A percentile compares a stretch with the other conserved stretches of the same genome.
Evolutionary conservation across 2,888 invertebrate species (phyloP).

Genomic region (Rotaria macrura): DNA sequence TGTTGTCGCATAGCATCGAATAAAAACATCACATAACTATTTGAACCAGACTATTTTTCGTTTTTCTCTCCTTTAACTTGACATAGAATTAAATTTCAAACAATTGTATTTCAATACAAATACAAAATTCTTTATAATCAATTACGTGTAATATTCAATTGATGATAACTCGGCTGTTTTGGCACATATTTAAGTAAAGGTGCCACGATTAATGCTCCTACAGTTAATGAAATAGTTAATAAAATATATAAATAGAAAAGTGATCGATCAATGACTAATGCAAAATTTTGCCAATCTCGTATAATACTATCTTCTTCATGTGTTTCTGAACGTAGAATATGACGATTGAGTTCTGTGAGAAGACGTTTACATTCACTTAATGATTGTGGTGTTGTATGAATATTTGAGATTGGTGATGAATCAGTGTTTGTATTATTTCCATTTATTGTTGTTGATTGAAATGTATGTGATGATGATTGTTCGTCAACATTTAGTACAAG

Average conservation of each 20-base stretch:
- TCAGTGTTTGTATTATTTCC: neutral
- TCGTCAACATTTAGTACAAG: neutral
- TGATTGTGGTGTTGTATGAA: neutral
- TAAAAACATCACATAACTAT: no score
- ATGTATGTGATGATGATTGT: neutral
- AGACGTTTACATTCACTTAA: neutral
- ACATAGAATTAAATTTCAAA: neutral
- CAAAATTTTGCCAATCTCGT: slow-evolving; percentile 5
- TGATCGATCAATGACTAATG: neutral
- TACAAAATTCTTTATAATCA: neutral
- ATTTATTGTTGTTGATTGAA: neutral
- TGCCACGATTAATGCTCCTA: neutral
- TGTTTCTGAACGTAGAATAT: neutral
- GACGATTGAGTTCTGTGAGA: neutral
- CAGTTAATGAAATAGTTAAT: neutral
- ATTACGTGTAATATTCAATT: neutral
- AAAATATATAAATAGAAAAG: neutral
- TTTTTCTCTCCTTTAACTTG: neutral
- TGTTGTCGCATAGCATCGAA: neutral
- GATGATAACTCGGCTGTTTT: neutral
- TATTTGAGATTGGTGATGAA: neutral
- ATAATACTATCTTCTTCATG: neutral
- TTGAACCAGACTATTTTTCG: no score
- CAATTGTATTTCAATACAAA: neutral
- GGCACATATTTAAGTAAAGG: neutral